Percentiles rank a stretch among this genome's conserved stretches.
phyloP scores from a whole-genome alignment of 2,797 vertebrate genomes.

The Acanthis flammea region DNA sequence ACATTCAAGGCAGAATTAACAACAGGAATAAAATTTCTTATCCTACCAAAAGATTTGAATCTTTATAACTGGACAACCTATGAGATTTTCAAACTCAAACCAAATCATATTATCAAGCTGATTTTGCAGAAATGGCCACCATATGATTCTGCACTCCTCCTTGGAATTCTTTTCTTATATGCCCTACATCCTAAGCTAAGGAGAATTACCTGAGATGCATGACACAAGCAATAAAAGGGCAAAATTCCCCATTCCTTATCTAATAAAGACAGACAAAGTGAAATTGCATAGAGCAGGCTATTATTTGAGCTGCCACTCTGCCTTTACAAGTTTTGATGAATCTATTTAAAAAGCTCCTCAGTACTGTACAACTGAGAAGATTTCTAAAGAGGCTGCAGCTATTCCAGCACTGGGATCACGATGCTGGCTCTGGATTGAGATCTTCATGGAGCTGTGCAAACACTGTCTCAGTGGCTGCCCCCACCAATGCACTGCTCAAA shows the following conservation, averaged over 20 bases:
- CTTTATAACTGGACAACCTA: neutral
- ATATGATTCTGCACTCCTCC: neutral
- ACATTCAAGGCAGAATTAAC: neutral
- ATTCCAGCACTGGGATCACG: neutral
- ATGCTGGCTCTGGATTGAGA: neutral
- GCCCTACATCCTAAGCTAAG: neutral
- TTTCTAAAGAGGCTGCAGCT: constrained; percentile 17
- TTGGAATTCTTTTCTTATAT: neutral
- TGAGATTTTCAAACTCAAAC: neutral
- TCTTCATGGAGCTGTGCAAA: neutral
- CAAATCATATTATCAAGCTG: neutral
- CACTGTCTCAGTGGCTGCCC: neutral
- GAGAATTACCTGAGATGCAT: neutral
- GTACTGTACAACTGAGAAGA: neutral
- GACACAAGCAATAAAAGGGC: constrained; percentile 15
- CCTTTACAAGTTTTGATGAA: constrained; percentile 40
- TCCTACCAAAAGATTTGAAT: neutral
- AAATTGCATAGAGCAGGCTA: constrained; percentile 42
- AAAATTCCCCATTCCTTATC: constrained; percentile 11
- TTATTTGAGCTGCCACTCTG: constrained; percentile 61
- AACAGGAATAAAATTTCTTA: neutral
- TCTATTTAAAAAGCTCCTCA: constrained; percentile 53
- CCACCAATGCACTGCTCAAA: neutral
- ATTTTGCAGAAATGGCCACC: neutral
- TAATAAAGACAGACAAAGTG: constrained; percentile 30